Base-by-base conservation (phyloP, 2,113 vertebrate genomes). In the Anas platyrhynchos region DNA sequence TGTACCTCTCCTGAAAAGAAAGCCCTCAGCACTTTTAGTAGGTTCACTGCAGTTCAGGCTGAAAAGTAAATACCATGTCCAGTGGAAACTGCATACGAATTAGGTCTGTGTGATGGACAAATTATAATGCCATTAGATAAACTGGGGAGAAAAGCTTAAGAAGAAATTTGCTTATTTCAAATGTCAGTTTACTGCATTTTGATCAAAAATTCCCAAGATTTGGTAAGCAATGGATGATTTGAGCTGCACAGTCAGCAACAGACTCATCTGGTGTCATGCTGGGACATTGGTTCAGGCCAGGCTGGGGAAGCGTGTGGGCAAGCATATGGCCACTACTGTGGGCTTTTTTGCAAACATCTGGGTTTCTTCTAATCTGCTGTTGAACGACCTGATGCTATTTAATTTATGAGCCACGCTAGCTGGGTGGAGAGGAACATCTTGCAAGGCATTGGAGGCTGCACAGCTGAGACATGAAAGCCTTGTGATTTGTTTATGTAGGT, bases 1-100 rank as follows among this genome's bases (percentile, higher is more conserved):
- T 63, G 29, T n/a, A 68, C 38, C 68, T 86, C 31, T 88, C 36
- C 22, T 95, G 80, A 26, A 81, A 89, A 71, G 75, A 86, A 85
- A 88, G 72, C n/a, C 83, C 81, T 36, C 5, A 54, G 31, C n/a
- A 38, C 29, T 54, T 91, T 32, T 36, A 65, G 25, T 78, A 48
- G 58, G 52, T 78, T 93, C 46, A 16, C 32, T 83, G 43, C 27
- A 68, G 46, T 94, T 96, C 65, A 91, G 56, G 23, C 68, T 83
- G 56, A 74, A 68, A 88, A 68, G 21, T 83, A 74, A 63, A 29
- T 25, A 76, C 17, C 54, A 48, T 25, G 50, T 61, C 80, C 52
- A 52, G 3, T 44, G 69, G 86, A 94, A 92, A 58, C 65, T 54
- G n/a, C 1, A 4, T 83, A 43, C 56, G 32, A 85, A 84, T 61